Base-by-base conservation (phyloP, 2,888 invertebrate genomes). In the Drosophila basisetae region DNA sequence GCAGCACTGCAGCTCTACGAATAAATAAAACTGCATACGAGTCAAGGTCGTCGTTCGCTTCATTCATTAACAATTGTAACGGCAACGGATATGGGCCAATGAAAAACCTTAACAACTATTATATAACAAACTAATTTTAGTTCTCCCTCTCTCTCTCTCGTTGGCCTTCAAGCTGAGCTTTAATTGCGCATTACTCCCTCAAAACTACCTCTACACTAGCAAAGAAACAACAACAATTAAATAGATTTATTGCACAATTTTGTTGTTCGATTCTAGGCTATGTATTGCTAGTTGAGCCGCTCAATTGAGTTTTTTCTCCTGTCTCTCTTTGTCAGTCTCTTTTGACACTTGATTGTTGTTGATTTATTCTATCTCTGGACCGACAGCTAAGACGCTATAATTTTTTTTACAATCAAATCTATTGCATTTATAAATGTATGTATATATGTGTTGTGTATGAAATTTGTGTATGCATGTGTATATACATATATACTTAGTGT, bases 41-140 rank as follows among this genome's bases (percentile, higher is more conserved):
- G 86, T 71, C 86, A 85, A 86, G 85, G 89, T 62, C 86, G 43
- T 56, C 47, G 43, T 54, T 52, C 30, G 35, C 59, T 66, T 66
- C 73, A 78, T 70, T 77, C 78, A 82, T 78, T 81, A 49, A 61
- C 55, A 49, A 47, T 55, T 30, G 35, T 55, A 61, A 31, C 62
- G 58, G 54, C 39, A 72, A 67, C 72, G 67, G 67, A 70, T 49
- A 54, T 52, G 33, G 41, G 49, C 43, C 25, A 52, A 35, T 28
- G 0, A 50, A 43, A 47, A 68, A 68, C 41, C 58, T 53, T 18
- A 63, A 18, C 13, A 43, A 43, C n/a, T 53, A 54, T 69, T 74
- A 61, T 61, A 78, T 70, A 74, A 77, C 54, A 11, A 64, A 25
- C 6, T 33, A 33, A 6, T 22, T 13, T 25, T 25, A 28, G 18